A percentile compares a stretch with the other conserved stretches of the same genome.
These are phyloP conservation scores for Sisor rabdophorus DNA, from an alignment of 2,113 vertebrate species.

Conservation along the genomic window DNA sequence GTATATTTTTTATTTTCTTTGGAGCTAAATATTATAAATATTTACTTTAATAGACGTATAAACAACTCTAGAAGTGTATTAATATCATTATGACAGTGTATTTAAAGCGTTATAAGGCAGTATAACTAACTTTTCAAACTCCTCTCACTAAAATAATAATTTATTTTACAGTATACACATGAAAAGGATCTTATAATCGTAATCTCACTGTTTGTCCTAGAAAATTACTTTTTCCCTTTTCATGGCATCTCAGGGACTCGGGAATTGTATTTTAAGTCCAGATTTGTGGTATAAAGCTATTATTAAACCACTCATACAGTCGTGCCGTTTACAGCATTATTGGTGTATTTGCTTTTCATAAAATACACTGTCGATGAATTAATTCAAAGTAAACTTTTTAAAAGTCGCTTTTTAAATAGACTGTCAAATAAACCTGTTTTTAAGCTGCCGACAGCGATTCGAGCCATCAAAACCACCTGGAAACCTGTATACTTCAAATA, in stretches of 20 bases:
- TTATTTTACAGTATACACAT: too few species aligned
- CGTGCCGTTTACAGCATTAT: background rate
- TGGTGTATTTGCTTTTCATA: background rate
- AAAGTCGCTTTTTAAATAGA: background rate
- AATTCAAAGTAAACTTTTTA: background rate
- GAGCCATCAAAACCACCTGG: background rate
- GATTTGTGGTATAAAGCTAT: too few species aligned
- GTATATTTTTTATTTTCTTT: too few species aligned
- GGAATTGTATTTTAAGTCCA: too few species aligned
- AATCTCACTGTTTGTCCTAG: background rate
- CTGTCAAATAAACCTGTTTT: constrained; percentile 14
- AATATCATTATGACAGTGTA: too few species aligned
- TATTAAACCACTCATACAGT: background rate
- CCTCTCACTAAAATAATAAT: too few species aligned
- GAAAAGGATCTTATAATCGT: background rate
- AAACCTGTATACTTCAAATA: background rate
- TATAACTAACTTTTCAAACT: too few species aligned
- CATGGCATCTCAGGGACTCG: background rate
- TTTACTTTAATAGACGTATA: too few species aligned
- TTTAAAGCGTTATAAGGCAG: too few species aligned
- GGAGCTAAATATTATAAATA: too few species aligned
- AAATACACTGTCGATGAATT: background rate
- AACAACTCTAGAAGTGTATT: too few species aligned
- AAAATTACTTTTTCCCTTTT: background rate
- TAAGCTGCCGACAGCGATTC: background rate